Base-by-base conservation (phyloP, 2,888 invertebrate species). In the Trileptium ribeirensis region DNA sequence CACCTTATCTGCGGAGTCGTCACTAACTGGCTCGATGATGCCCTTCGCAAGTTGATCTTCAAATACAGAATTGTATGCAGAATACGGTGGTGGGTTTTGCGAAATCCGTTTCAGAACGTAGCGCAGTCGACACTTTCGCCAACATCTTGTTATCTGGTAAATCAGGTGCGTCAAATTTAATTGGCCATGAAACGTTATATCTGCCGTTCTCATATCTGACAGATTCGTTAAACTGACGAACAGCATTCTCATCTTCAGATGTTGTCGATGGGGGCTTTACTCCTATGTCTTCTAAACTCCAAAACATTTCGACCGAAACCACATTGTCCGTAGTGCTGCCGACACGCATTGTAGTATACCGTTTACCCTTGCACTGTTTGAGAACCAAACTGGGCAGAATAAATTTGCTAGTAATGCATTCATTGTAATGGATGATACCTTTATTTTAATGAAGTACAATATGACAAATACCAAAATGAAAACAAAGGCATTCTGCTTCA, bases 21-120 rank as follows among this genome's bases (percentile, higher is more conserved):
- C 33, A 24, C 33, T 34, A n/a, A 78, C 79, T 31, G 67, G 67
- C 67, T 82, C 82, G 67, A 83, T 79, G 67, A 82, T 82, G 0
- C 74, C 81, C 15, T 75, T 67, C 1, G 79, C 36, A 31, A 70
- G 67, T 40, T 82, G 80, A 1, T 82, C 81, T 0, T 19, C 24
- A 67, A 83, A 74, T 38, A 82, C 51, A 8, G 40, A 31, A 34
- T 80, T 33, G 34, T 83, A 83, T 38, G 81, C 78, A 24, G 24
- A 2, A 19, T 82, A 79, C 15, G 64, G 33, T 3, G 34, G 74
- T 2, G 80, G 75, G 3, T 78, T 31, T 15, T 2, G 15, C 2
- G 39, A 2, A n/a, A 78, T 64, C n/a, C 67, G 67, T 78, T 34
- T 67, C 29, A 67, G 3, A 2, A 31, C 2, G 2, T 37, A 78